These are phyloP conservation scores for Cryptomyrus ogoouensis DNA, from an alignment of 2,113 vertebrate species.

Conservation along the genomic window DNA sequence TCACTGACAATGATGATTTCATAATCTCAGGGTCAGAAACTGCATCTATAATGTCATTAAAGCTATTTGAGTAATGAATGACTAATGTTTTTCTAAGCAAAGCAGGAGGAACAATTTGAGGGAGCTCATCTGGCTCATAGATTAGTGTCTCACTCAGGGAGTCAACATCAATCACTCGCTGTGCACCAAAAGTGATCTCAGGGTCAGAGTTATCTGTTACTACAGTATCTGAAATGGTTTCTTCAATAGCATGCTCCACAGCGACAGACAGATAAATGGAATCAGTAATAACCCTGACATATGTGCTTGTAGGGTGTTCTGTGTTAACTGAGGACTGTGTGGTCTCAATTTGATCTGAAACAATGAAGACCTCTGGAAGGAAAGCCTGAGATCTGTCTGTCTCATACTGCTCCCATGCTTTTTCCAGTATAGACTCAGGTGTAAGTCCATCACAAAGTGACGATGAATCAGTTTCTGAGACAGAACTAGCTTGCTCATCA, in stretches of 20 bases:
- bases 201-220: constrained; percentile 9
- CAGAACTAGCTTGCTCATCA: not conserved
- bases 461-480: not conserved
- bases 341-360: not conserved
- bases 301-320: not conserved
- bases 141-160: not conserved
- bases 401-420: not conserved
- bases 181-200: constrained; percentile 12
- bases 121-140: not conserved
- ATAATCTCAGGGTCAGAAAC: constrained; percentile 28
- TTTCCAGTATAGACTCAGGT: not conserved
- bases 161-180: not conserved
- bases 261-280: not conserved
- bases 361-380: not conserved
- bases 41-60: constrained; percentile 24
- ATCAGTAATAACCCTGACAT: not conserved
- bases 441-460: not conserved
- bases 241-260: not conserved
- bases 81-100: constrained; percentile 14
- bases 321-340: constrained; percentile 12
- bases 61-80: constrained; percentile 16
- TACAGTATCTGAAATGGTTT: not conserved
- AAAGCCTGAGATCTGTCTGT: not conserved
- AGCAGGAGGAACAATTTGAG: not conserved
- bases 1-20: constrained; percentile 22